A percentile compares a stretch with the other conserved stretches of the same genome.
Conservation (phyloP, 1,140 invertebrate species). For the Euura lappo region DNA sequence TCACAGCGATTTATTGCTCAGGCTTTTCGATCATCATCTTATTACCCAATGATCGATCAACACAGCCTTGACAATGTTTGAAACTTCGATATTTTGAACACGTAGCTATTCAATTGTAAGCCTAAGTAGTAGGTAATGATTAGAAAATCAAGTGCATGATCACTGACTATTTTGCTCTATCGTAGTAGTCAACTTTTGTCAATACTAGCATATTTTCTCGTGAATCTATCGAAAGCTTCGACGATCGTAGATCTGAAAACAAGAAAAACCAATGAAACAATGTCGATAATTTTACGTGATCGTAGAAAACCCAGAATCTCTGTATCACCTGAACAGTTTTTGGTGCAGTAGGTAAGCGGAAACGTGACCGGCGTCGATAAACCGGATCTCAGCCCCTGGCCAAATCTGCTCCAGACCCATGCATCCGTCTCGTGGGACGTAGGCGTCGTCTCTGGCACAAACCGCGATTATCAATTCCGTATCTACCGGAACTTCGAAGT, state of each 20-base stretch:
- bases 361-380: conserved; percentile 90
- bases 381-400: conserved; percentile 89
- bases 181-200: conserved; percentile 41
- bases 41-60: neutral
- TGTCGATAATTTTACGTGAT: neutral
- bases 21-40: neutral
- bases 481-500: conserved; percentile 87
- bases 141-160: neutral
- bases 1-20: neutral
- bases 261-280: conserved; percentile 30
- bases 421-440: conserved; percentile 86
- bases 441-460: conserved; percentile 89
- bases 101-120: neutral
- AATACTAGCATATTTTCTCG: conserved; percentile 60
- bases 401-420: conserved; percentile 86
- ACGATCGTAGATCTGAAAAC: conserved; percentile 56
- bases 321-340: conserved; percentile 79
- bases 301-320: conserved; percentile 17
- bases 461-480: conserved; percentile 85
- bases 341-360: conserved; percentile 88
- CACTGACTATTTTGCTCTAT: neutral
- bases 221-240: conserved; percentile 61
- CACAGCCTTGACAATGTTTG: neutral
- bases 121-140: neutral
- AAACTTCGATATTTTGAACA: neutral